Evolutionary conservation across 2,888 invertebrate genomes (phyloP).

Genomic region (Nymphalis polychloros): DNA sequence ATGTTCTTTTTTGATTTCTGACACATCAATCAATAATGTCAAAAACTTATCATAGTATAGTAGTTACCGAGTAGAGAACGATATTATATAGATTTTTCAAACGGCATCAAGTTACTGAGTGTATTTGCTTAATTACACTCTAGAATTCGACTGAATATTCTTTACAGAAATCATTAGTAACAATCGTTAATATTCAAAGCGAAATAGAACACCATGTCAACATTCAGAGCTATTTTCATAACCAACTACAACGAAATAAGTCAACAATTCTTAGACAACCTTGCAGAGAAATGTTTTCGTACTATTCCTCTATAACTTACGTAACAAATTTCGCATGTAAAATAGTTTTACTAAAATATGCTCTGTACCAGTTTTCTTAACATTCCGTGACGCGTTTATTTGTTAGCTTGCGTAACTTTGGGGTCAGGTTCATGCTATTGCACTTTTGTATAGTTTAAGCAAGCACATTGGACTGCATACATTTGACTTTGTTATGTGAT

Average conservation of each 20-base stretch:
- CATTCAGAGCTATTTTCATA: constrained; percentile 12
- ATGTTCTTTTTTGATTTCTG: too few relatives aligned
- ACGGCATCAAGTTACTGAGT: too few relatives aligned
- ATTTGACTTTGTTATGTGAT: constrained; percentile 8
- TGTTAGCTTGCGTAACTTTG: constrained; percentile 32
- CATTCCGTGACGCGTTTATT: constrained; percentile 29
- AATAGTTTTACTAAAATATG: not conserved
- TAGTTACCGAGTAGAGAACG: too few relatives aligned
- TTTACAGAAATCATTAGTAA: not conserved
- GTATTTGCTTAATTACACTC: too few relatives aligned
- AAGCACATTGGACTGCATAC: constrained; percentile 17
- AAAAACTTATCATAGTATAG: too few relatives aligned
- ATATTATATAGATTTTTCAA: too few relatives aligned
- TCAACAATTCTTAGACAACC: not conserved
- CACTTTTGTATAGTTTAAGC: constrained; percentile 34
- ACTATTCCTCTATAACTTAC: constrained; percentile 5
- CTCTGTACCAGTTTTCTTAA: constrained; percentile 13
- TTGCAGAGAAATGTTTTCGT: not conserved
- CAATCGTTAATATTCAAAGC: not conserved
- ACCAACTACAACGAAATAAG: constrained; percentile 2
- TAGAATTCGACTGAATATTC: too few relatives aligned
- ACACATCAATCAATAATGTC: too few relatives aligned
- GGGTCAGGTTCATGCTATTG: constrained; percentile 41
- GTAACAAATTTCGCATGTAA: not conserved
- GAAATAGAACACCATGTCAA: not conserved